Conservation (phyloP, 2,797 vertebrate genomes). For the Thunnus albacares region DNA sequence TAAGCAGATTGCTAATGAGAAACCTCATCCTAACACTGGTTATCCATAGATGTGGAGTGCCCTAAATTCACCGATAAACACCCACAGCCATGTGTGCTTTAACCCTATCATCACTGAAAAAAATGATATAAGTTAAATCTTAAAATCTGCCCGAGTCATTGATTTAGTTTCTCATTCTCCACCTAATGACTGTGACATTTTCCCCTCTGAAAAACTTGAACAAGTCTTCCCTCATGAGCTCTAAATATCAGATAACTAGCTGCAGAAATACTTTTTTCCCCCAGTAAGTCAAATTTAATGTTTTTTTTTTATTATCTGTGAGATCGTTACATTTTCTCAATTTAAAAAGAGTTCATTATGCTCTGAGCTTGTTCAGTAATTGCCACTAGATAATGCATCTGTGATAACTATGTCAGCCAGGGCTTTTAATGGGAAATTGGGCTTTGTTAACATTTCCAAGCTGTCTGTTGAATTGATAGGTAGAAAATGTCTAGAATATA, state of each 20-base stretch:
- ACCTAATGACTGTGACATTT: not conserved
- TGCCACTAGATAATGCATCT: constrained; percentile 26
- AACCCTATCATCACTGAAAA: not conserved
- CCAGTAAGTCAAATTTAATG: not conserved
- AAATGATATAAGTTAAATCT: not conserved
- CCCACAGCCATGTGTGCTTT: constrained; percentile 14
- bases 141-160: not conserved
- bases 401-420: constrained; percentile 6
- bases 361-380: constrained; percentile 18
- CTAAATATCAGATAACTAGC: constrained; percentile 20
- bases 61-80: constrained; percentile 37
- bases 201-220: not conserved
- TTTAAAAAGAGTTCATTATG: constrained; percentile 26
- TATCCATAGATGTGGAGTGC: constrained; percentile 63
- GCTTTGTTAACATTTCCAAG: constrained; percentile 28
- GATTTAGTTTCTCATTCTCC: constrained; percentile 6
- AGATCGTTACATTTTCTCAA: not conserved
- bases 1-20: constrained; percentile 30
- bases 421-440: constrained; percentile 10
- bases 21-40: not conserved
- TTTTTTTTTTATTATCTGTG: not conserved
- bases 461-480: not conserved
- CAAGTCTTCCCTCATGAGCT: not conserved
- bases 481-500: constrained; percentile 7
- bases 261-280: not conserved